Evolutionary conservation across 2,888 invertebrate species (phyloP), one percentile per base, ranked within the genome.

Genomic region (Lochmaea capreae): DNA sequence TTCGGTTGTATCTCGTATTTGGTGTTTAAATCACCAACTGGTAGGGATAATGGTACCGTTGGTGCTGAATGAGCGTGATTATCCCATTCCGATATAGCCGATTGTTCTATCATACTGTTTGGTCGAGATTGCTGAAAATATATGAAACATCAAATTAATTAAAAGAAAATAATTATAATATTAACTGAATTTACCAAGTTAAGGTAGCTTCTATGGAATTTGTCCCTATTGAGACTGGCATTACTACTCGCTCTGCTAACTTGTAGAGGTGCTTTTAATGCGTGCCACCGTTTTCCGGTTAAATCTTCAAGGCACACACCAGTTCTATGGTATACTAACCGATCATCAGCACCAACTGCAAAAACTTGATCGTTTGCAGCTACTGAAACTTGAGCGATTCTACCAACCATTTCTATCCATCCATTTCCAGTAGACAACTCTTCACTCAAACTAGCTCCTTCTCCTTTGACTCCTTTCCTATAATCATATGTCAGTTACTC

Each of bases 361-460:
- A 95, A 96, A 11, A 87, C 87, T 90, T 97, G 97, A 88, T 97
- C 96, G 87, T 95, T 95, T 14, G 92, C 90, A 46, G 96, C 93
- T 72, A 97, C 94, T n/a, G 95, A 94, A 63, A 97, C 90, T 83
- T 93, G 90, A 26, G 92, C 90, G 91, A 97, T 94, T 85, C 93
- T 92, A 62, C 95, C 96, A 75, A 95, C 93, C 91, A 97, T 96
- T 89, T 96, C 95, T 42, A 97, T 91, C 97, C 97, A 97, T 39
- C 94, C 93, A 83, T 90, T 93, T 5, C 96, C 96, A 81, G 92
- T 92, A 10, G 95, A 94, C 73, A 93, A 89, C 84, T 92, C 91
- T 86, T 94, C 94, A 81, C 93, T 93, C 75, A 90, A 89, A 5
- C 94, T 93, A 26, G 93, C 90, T 54, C 88, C 89, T 85, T 92